Conservation (phyloP, 2,888 invertebrate genomes). For the Drosophila demipolita region DNA sequence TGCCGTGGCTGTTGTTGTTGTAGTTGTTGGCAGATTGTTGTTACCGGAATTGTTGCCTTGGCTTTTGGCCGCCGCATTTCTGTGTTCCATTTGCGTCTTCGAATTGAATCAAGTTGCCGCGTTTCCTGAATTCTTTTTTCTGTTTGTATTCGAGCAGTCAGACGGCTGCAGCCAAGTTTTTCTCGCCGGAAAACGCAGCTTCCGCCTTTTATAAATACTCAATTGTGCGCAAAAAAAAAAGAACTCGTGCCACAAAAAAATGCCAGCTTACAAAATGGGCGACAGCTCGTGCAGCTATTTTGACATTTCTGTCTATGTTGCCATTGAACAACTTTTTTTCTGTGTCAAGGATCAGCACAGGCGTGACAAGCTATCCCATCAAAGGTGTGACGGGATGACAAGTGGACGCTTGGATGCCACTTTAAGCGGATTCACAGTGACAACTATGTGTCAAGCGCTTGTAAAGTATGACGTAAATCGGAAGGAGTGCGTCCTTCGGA, state of each 20-base stretch:
- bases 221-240: conserved; percentile 60
- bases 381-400: conserved; percentile 67
- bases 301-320: conserved; percentile 43
- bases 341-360: conserved; percentile 43
- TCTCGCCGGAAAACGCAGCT: conserved; percentile 75
- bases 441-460: conserved; percentile 58
- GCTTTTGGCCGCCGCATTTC: conserved; percentile 60
- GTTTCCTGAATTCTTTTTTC: conserved; percentile 53
- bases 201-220: conserved; percentile 75
- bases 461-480: conserved; percentile 34
- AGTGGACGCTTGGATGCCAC: conserved; percentile 62
- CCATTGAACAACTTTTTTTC: conserved; percentile 26
- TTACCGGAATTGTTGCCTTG: conserved; percentile 48
- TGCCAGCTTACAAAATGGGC: conserved; percentile 32
- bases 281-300: conserved; percentile 58
- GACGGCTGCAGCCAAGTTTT: conserved; percentile 69
- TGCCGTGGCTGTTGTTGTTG: conserved; percentile 33
- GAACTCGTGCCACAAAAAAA: conserved; percentile 5
- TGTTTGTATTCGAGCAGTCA: conserved; percentile 24
- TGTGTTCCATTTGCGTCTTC: conserved; percentile 69
- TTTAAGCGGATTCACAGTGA: conserved; percentile 75
- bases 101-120: conserved; percentile 76
- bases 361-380: conserved; percentile 29
- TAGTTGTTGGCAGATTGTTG: conserved; percentile 44
- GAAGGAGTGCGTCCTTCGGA: conserved; percentile 17